Evolutionary conservation across 2,797 vertebrate genomes (phyloP), one percentile per base, ranked within the genome.

Genomic region (Ctenochaetus hawaiiensis): DNA sequence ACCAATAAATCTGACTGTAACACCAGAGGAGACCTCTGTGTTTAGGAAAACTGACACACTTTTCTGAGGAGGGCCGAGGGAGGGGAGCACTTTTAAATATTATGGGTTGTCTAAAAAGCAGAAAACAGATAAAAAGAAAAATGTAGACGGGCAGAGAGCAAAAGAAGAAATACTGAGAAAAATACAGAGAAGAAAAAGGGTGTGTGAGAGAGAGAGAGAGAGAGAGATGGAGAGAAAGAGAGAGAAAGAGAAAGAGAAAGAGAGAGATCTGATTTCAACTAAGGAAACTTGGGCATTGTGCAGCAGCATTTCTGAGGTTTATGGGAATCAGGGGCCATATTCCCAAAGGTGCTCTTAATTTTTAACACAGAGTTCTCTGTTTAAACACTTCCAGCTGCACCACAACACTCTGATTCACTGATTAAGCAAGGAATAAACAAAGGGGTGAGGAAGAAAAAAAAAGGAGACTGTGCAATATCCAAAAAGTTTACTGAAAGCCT

Each of bases 271-370:
- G 67, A 88, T 87, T 84, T 91, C 88, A 82, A 90, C 74, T 13
- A 78, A 69, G 89, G 91, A 93, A 93, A 93, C 84, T 91, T 92
- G 88, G 91, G 87, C 67, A 81, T 89, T 87, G 85, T 89, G 84
- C 76, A 81, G 78, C 74, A 82, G 80, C 80, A 88, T 85, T 90
- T 90, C 85, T 92, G 88, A 87, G 87, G 87, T 91, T 92, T 93
- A 92, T 87, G 66, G 72, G 90, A 93, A 93, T 90, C 85, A 85
- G 81, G 84, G 81, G 76, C 85, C 34, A 11, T 79, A 79, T 88
- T 93, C 92, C 93, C 93, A 86, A 93, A 90, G 90, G 92, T 92
- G 78, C 78, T 91, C 72, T 92, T 86, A 81, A 87, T 34, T 87
- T 91, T 83, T 83, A 90, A 92, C 89, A 86, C 81, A 75, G 51